These are phyloP conservation scores for Ursus arctos DNA, from an alignment of 2,113 vertebrate species.

Conservation along the genomic window DNA sequence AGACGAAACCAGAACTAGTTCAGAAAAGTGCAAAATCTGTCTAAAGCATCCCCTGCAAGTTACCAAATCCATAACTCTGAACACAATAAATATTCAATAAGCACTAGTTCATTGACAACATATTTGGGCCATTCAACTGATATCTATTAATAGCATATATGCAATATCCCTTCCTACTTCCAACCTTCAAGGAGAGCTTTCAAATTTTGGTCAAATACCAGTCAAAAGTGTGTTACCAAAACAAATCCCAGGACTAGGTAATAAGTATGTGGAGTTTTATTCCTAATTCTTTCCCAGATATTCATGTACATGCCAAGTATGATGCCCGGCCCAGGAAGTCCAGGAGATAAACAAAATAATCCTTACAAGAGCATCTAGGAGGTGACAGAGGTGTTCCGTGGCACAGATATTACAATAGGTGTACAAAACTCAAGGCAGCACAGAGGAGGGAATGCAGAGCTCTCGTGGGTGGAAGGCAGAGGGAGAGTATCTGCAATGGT, in stretches of 20 bases:
- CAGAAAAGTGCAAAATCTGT: not conserved
- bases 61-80: constrained; percentile 14
- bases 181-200: not conserved
- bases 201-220: constrained; percentile 26
- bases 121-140: not conserved
- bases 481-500: not conserved
- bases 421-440: not conserved
- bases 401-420: not conserved
- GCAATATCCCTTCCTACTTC: not conserved
- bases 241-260: not conserved
- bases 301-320: not conserved
- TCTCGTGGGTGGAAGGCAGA: not conserved
- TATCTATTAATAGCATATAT: not conserved
- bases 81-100: not conserved
- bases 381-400: too few relatives aligned
- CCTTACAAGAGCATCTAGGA: not conserved
- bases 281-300: not conserved
- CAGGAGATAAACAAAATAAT: not conserved
- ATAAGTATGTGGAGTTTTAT: not conserved
- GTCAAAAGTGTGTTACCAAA: not conserved
- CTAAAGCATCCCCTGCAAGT: not conserved
- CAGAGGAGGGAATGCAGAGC: not conserved
- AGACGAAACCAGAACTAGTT: not conserved
- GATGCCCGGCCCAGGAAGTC: not conserved
- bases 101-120: not conserved